Base-by-base conservation (phyloP, 2,113 vertebrate genomes). In the Alligator mississippiensis region DNA sequence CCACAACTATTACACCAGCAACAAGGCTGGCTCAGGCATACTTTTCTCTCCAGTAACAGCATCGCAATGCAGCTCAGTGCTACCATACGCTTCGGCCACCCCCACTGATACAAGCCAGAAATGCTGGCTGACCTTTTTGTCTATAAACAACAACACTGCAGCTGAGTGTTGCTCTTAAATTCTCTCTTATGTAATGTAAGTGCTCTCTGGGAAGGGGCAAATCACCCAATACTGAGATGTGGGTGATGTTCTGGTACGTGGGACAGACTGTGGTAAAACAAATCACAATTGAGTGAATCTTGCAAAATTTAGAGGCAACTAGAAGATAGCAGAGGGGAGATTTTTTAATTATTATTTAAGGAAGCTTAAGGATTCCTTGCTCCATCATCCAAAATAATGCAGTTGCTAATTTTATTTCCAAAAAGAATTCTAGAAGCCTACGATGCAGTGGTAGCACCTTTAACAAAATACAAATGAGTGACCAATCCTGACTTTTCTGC, bases 151-250 rank as follows among this genome's bases (percentile, higher is more conserved):
- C 90, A 92, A 64, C 76, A 30, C 93, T 84, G 38, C 64, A 61
- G 91, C 86, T 90, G 87, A 92, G 82, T 90, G 87, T 85, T 92
- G 77, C 92, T 94, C 82, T 82, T 92, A 81, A 88, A 93, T 95
- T 91, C 93, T 94, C 96, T 86, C 87, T 61, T 79, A 57, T 75
- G 90, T 92, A 85, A 96, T 94, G 94, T 92, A 95, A 95, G 78
- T 72, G 4, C 0, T 92, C 76, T 70, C 58, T 1, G 1, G 90
- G 83, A 97, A 93, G 12, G 34, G 30, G 38, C 89, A 97, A 94
- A 92, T 92, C 94, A 81, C 85, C 87, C 86, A 76, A 25, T 58
- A 77, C 3, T 0, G 77, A 81, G 93, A 38, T 89, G 75, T 66
- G 85, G 61, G 64, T 94, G 54, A 85, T 84, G 82, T 89, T 82